A percentile compares a stretch with the other conserved stretches of the same genome.
Evolutionary conservation across 2,113 vertebrate genomes (phyloP).

Genomic region (Nipponia nippon): DNA sequence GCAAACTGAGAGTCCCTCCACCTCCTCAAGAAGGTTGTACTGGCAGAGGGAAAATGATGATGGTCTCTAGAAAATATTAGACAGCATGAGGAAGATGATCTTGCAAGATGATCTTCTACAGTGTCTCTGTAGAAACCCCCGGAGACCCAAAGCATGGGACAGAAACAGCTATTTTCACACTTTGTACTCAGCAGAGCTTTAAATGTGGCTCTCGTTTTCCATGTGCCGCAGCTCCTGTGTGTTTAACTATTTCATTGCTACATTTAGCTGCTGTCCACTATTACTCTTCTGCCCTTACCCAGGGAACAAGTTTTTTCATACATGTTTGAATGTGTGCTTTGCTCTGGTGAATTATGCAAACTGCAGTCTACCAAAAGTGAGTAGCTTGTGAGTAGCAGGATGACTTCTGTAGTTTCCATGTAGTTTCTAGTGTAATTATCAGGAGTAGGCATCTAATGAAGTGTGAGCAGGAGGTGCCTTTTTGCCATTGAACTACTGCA

Average conservation of each 20-base stretch:
- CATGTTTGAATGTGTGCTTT: neutral
- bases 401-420: conserved; percentile 2
- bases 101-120: neutral
- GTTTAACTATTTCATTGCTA: neutral
- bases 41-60: neutral
- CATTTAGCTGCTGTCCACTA: neutral
- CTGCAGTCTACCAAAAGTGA: neutral
- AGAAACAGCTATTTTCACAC: neutral
- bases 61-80: neutral
- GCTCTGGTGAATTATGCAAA: conserved; percentile 17
- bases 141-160: neutral
- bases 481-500: neutral
- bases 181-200: neutral
- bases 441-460: neutral
- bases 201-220: neutral
- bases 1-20: neutral
- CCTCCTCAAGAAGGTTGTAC: neutral
- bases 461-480: conserved; percentile 12
- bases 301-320: neutral
- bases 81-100: neutral
- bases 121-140: neutral
- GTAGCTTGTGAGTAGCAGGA: neutral
- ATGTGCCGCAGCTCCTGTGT: neutral
- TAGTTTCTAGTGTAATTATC: conserved; percentile 2
- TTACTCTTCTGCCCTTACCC: neutral